Evolutionary conservation across 1,140 invertebrate genomes (phyloP).

Genomic region (Tetragnatha versicolor): DNA sequence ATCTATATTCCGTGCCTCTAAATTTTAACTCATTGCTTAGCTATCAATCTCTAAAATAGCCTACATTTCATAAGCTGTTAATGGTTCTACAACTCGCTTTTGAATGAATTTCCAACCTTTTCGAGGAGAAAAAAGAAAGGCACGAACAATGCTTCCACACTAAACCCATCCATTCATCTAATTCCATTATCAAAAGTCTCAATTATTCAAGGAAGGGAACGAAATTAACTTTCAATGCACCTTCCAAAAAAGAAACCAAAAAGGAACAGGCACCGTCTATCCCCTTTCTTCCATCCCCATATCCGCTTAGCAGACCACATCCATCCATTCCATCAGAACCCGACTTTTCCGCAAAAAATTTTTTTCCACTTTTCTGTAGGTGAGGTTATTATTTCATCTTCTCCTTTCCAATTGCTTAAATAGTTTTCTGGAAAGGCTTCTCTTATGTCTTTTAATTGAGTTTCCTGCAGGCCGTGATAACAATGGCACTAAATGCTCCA

Average conservation of each 20-base stretch:
- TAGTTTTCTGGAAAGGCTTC: conserved; percentile 42
- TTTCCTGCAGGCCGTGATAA: conserved; percentile 33
- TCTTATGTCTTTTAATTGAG: conserved; percentile 51
- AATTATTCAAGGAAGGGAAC: too few species aligned
- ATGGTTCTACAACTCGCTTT: too few species aligned
- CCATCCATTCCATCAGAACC: background rate
- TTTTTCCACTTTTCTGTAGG: background rate
- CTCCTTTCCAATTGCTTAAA: conserved; percentile 39
- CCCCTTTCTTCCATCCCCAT: background rate
- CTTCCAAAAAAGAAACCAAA: background rate
- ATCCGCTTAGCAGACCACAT: conserved; percentile 43
- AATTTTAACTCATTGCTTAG: too few species aligned
- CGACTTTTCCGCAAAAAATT: conserved; percentile 4
- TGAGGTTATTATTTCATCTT: conserved; percentile 41
- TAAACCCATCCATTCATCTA: too few species aligned
- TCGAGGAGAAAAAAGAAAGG: too few species aligned
- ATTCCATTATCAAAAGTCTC: too few species aligned
- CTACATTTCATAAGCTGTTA: too few species aligned
- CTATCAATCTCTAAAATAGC: too few species aligned
- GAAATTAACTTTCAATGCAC: too few species aligned
- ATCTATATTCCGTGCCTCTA: too few species aligned
- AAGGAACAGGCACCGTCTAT: background rate
- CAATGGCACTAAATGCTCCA: conserved; percentile 43
- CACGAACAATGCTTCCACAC: too few species aligned
- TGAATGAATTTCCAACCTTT: too few species aligned